Evolutionary conservation across 2,888 invertebrate genomes (phyloP), one percentile per base, ranked within the genome.

Genomic region (Baccha elongata): DNA sequence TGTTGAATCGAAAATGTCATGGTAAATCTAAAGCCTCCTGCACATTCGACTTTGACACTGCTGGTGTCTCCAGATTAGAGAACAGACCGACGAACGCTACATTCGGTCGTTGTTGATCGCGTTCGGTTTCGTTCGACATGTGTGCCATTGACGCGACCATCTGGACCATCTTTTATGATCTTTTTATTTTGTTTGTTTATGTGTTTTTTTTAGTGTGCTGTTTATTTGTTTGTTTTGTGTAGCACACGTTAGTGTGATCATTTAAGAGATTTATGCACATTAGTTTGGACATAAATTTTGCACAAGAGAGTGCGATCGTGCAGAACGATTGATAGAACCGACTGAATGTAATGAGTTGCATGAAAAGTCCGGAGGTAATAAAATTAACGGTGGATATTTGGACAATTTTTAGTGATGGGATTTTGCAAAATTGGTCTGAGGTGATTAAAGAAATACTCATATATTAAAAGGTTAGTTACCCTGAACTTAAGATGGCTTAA

Each of bases 1-100:
- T 50, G 50, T 35, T 64, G 76, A 26, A 58, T 58, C 40, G 58
- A 62, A 81, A 76, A 76, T 83, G 68, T 78, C 75, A 76, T 52
- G 71, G 50, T 67, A 60, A 26, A 50, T 58, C 48, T 35, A 8
- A 32, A 53, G 42, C 17, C 75, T 71, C 55, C 68, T 46, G 32
- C 55, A n/a, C 32, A 46, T 58, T 48, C 65, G 64, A 65, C 69
- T 71, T 71, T 75, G 75, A 68, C 72, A 78, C 62, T 58, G 40
- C 62, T 58, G 42, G 53, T n/a, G n/a, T 42, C 32, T 13, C 29
- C 55, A 68, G 67, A 68, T 83, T 83, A 73, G 72, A 73, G 72
- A 72, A 68, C 60, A 74, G 29, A 35, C 46, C 15, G 1, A 50
- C 29, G 29, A 8, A 35, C 8, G 21, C 35, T 19, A 35, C 52